These are phyloP conservation scores for Elachura formosa DNA, from an alignment of 2,113 vertebrate genomes.

Conservation along the genomic window DNA sequence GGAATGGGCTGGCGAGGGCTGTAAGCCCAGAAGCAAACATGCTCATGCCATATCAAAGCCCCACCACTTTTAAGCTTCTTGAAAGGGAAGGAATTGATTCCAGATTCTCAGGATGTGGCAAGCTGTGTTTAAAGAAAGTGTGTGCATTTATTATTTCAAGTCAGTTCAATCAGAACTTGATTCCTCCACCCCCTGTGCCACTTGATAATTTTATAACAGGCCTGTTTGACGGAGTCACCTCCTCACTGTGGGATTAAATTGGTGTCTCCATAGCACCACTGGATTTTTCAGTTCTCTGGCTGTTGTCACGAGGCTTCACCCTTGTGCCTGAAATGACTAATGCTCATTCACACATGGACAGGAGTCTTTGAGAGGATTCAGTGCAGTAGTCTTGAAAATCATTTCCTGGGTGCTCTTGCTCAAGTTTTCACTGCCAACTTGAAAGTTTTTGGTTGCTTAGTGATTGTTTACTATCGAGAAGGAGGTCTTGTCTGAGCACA, in stretches of 20 bases:
- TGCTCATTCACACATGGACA: neutral
- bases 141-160: slow-evolving; percentile 71
- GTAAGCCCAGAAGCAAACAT: slow-evolving; percentile 68
- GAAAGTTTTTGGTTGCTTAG: neutral
- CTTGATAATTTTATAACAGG: slow-evolving; percentile 48
- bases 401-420: neutral
- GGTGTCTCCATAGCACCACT: neutral
- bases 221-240: neutral
- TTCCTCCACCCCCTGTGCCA: slow-evolving; percentile 45
- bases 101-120: slow-evolving; percentile 72
- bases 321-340: neutral
- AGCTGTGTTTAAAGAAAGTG: slow-evolving; percentile 64
- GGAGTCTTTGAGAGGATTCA: neutral
- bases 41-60: slow-evolving; percentile 61
- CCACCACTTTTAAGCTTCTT: slow-evolving; percentile 56
- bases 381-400: neutral
- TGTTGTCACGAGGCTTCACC: neutral
- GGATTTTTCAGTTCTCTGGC: neutral
- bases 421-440: neutral
- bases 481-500: neutral
- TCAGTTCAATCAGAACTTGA: slow-evolving; percentile 61
- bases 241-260: neutral
- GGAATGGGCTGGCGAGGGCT: slow-evolving; percentile 3
- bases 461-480: neutral
- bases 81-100: slow-evolving; percentile 61